Conservation (phyloP, 2,113 vertebrate species). For the Ibidorhyncha struthersii region DNA sequence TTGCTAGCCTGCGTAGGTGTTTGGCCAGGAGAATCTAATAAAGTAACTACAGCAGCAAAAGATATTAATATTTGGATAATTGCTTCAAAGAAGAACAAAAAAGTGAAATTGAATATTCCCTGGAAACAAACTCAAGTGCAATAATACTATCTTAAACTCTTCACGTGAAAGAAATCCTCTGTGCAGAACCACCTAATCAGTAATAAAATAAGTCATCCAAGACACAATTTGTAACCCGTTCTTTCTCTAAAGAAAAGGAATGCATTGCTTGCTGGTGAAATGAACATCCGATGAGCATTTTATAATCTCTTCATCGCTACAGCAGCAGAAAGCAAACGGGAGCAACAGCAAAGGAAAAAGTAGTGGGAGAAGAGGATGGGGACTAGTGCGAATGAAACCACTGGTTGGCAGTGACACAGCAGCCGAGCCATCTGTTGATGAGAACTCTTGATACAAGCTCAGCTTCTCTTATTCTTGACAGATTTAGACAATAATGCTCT, state of each 20-base stretch:
- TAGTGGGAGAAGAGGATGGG: neutral
- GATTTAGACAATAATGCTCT: neutral
- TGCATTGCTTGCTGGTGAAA: neutral
- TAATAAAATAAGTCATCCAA: neutral
- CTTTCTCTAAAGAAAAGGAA: neutral
- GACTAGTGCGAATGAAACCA: neutral
- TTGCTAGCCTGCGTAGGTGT: conserved; percentile 43
- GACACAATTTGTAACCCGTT: neutral
- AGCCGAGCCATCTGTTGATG: neutral
- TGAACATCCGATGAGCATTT: neutral
- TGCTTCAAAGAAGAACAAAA: neutral
- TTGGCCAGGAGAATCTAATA: conserved; percentile 16
- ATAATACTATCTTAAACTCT: neutral
- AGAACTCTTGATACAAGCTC: neutral
- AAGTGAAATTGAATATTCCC: neutral
- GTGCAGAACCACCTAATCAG: neutral
- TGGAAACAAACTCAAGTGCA: neutral
- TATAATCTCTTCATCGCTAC: neutral
- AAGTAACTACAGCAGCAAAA: conserved; percentile 19
- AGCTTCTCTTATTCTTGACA: neutral
- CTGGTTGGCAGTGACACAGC: neutral
- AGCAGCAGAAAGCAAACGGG: neutral
- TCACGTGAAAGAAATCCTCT: neutral
- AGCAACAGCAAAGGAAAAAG: neutral
- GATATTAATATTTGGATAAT: conserved; percentile 10